Conservation (phyloP, 2,888 invertebrate species). For the Campoplex nolae region DNA sequence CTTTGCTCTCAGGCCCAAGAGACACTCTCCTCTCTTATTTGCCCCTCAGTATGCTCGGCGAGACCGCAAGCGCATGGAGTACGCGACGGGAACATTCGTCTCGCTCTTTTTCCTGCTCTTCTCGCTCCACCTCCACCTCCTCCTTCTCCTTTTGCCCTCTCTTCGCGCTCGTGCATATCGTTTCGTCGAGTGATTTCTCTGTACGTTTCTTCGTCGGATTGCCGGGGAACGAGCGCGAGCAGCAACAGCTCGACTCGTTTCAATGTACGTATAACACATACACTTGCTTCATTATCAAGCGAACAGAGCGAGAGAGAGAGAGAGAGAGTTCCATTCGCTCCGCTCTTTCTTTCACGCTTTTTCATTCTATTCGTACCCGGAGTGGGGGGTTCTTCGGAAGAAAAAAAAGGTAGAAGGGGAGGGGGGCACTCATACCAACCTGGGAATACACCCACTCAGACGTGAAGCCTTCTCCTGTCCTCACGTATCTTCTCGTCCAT, state of each 20-base stretch:
- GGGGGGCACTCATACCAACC: constrained; percentile 24
- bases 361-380: constrained; percentile 49
- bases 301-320: background rate
- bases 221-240: constrained; percentile 33
- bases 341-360: constrained; percentile 62
- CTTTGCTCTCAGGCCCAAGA: background rate
- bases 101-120: constrained; percentile 8
- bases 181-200: constrained; percentile 43
- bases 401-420: background rate
- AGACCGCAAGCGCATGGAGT: constrained; percentile 66
- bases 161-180: constrained; percentile 34
- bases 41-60: constrained; percentile 54
- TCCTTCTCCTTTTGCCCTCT: constrained; percentile 42
- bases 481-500: background rate
- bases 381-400: background rate
- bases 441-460: constrained; percentile 34
- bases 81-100: constrained; percentile 39
- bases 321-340: background rate
- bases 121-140: constrained; percentile 6
- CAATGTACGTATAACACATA: constrained; percentile 24
- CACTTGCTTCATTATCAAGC: constrained; percentile 33
- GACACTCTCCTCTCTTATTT: background rate
- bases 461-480: background rate
- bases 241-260: constrained; percentile 39
- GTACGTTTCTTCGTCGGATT: background rate